Conservation (phyloP, 2,797 vertebrate species). For the Bovichtus diacanthus region DNA sequence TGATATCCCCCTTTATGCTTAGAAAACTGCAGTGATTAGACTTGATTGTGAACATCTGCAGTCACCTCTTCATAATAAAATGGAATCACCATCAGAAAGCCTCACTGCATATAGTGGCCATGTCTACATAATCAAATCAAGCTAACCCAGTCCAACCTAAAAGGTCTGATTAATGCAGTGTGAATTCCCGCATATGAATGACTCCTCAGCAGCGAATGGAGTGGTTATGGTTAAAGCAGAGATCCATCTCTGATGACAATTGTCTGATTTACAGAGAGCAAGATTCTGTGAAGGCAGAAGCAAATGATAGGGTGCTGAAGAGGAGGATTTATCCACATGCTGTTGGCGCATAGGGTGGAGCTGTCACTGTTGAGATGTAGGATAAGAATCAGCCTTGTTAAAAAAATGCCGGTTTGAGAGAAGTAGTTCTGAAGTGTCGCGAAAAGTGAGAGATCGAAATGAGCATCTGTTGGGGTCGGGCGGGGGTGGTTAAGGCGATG, state of each 20-base stretch:
- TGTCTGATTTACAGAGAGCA: conserved; percentile 43
- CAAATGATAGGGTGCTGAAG: conserved; percentile 42
- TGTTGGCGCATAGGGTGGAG: conserved; percentile 50
- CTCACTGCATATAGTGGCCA: conserved; percentile 6
- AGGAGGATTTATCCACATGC: conserved; percentile 40
- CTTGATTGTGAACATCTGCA: conserved; percentile 51
- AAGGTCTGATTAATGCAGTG: conserved; percentile 46
- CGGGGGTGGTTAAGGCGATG: conserved; percentile 42
- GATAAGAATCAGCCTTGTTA: conserved; percentile 55
- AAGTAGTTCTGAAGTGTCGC: conserved; percentile 30
- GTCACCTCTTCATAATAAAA: conserved; percentile 28
- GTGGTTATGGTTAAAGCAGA: conserved; percentile 31
- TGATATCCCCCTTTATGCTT: conserved; percentile 13
- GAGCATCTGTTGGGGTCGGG: conserved; percentile 37
- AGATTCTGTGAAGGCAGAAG: conserved; percentile 35
- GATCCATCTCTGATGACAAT: conserved; percentile 36
- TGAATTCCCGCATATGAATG: conserved; percentile 35
- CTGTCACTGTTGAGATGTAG: conserved; percentile 54
- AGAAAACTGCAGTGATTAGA: conserved; percentile 31
- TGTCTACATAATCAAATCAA: conserved; percentile 39
- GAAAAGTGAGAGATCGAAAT: conserved; percentile 38
- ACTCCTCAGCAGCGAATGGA: conserved; percentile 30
- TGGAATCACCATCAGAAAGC: conserved; percentile 16
- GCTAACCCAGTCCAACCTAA: conserved; percentile 22
- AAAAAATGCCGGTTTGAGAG: conserved; percentile 46